Base-by-base conservation (phyloP, 2,888 invertebrate species). In the Nineta flava region DNA sequence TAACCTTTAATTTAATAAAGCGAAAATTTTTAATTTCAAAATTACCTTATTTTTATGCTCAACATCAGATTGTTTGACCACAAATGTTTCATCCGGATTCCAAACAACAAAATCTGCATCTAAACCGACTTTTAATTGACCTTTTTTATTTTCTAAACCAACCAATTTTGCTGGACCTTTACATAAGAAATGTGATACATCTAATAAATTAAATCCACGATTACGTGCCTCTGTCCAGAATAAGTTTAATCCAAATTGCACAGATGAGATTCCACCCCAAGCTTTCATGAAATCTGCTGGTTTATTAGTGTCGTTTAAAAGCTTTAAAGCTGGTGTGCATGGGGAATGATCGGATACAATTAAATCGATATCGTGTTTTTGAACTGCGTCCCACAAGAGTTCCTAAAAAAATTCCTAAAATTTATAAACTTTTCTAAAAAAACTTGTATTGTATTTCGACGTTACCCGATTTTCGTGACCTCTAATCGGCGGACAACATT, bases 41-140 rank as follows among this genome's bases (percentile, higher is more conserved):
- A 51, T 55, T 64, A 79, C 80, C 73, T 83, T 83, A 61, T 83
- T 81, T 55, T 80, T 77, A 57, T 81, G 77, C n/a, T 73, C 67
- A 54, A 83, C 76, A 21, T 70, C 71, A n/a, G 74, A 71, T 47
- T 71, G 60, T 10, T 69, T 66, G 9, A 83, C 76, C 41, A 63
- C 63, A 57, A 79, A 77, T 21, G 69, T 67, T 44, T 71, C 72
- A 3, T 81, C 74, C 1, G 83, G 79, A 62, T 81, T 73, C 71
- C 83, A 84, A 54, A 82, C 72, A 47, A 84, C 77, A 44, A 85
- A 72, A 60, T 85, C 85, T 0, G 83, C 85, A 58, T 85, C 83
- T 48, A 72, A 72, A 5, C 81, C 81, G 5, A 69, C 67, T 45
- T 68, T 66, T 26, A 85, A 64, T 51, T 72, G 68, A 1, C 83